Percentiles rank a stretch among this genome's conserved stretches.
phyloP scores from a whole-genome alignment of 2,888 invertebrate genomes.

The Oxytorus armatus region DNA sequence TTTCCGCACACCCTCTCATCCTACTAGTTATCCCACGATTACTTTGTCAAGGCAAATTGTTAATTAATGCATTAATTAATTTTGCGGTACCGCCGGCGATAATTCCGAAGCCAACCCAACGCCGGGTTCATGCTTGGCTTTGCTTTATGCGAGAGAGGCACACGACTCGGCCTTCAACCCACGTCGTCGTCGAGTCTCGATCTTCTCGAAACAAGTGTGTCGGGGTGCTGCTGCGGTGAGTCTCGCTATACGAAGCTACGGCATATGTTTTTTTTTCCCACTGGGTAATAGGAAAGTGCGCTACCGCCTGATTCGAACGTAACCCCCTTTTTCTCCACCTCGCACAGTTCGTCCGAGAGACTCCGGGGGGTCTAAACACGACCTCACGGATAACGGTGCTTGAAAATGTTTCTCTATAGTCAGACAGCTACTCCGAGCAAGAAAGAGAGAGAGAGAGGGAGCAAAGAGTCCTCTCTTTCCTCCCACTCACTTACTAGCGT shows the following conservation, averaged over 20 bases:
- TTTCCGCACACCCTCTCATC: too few species aligned
- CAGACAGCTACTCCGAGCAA: neutral
- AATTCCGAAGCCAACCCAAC: constrained; percentile 61
- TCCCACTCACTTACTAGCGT: neutral
- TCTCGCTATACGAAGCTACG: constrained; percentile 9
- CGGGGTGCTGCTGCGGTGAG: constrained; percentile 28
- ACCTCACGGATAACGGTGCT: constrained; percentile 43
- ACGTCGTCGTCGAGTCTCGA: constrained; percentile 50
- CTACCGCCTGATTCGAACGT: constrained; percentile 25
- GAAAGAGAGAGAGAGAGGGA: neutral
- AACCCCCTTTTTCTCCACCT: constrained; percentile 5
- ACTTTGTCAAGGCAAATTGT: constrained; percentile 77
- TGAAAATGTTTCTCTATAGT: constrained; percentile 50
- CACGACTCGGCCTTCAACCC: constrained; percentile 32
- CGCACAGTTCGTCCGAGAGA: constrained; percentile 6
- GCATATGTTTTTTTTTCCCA: constrained; percentile 19
- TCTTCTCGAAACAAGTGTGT: constrained; percentile 54
- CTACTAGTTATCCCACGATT: constrained; percentile 58
- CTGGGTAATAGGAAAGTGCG: neutral
- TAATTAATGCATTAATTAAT: constrained; percentile 80
- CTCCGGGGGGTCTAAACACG: constrained; percentile 6
- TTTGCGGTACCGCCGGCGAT: constrained; percentile 71
- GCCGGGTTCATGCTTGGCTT: constrained; percentile 15
- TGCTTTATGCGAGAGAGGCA: constrained; percentile 10
- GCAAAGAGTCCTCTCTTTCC: constrained; percentile 2